A percentile compares a stretch with the other conserved stretches of the same genome.
phyloP scores from a whole-genome alignment of 2,797 vertebrate species.

The Myripristis murdjan region DNA sequence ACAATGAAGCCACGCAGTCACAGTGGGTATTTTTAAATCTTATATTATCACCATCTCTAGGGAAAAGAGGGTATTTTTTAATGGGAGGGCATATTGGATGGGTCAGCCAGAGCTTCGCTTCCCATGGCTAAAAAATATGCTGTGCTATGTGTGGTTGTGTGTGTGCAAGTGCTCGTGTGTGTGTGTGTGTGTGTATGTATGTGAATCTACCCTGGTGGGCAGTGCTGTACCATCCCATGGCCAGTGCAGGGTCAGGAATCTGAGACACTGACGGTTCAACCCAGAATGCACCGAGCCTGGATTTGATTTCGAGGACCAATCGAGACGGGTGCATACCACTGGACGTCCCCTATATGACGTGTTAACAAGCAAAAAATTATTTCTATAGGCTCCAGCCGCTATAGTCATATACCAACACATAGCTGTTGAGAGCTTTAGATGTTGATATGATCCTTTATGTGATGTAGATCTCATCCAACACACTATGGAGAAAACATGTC shows the following conservation, averaged over 20 bases:
- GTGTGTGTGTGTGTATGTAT: constrained; percentile 6
- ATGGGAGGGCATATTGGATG: not conserved
- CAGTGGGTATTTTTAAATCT: constrained; percentile 34
- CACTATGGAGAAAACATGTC: not conserved
- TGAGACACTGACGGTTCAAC: constrained; percentile 11
- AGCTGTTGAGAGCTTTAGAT: not conserved
- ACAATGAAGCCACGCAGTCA: constrained; percentile 28
- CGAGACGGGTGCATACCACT: constrained; percentile 7
- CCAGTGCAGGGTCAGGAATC: not conserved
- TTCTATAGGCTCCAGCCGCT: constrained; percentile 30
- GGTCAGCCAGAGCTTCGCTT: constrained; percentile 29
- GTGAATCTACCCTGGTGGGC: not conserved
- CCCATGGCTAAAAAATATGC: constrained; percentile 21
- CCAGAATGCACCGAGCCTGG: not conserved
- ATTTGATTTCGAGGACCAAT: constrained; percentile 23
- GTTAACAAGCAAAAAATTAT: constrained; percentile 30
- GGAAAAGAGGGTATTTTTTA: constrained; percentile 2
- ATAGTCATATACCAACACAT: constrained; percentile 9
- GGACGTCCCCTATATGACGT: constrained; percentile 20
- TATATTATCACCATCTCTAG: constrained; percentile 24
- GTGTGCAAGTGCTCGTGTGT: constrained; percentile 11
- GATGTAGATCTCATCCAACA: not conserved
- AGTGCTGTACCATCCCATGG: not conserved
- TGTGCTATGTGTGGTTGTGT: constrained; percentile 11
- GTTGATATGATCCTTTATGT: constrained; percentile 7